A percentile compares a stretch with the other conserved stretches of the same genome.
Conservation (phyloP, 1,140 invertebrate species). For the Wiebesia pumilae region DNA sequence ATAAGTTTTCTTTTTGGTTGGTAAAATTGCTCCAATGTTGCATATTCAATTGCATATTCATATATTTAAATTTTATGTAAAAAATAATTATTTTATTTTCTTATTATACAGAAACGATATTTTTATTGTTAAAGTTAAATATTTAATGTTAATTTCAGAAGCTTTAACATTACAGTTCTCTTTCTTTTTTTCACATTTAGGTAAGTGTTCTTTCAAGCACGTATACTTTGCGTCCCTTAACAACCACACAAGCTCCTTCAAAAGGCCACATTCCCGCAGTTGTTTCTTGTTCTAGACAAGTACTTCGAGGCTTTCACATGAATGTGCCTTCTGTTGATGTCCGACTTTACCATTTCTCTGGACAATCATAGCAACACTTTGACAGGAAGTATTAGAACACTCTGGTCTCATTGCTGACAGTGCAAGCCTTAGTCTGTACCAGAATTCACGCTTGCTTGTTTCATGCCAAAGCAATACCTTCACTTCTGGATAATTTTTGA, state of each 20-base stretch:
- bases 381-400: constrained; percentile 61
- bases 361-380: constrained; percentile 71
- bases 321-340: constrained; percentile 66
- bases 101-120: too few relatives aligned
- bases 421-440: constrained; percentile 68
- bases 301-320: constrained; percentile 71
- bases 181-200: too few relatives aligned
- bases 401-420: constrained; percentile 67
- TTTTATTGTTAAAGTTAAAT: too few relatives aligned
- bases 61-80: too few relatives aligned
- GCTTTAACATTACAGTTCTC: too few relatives aligned
- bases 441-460: constrained; percentile 65
- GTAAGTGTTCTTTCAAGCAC: too few relatives aligned
- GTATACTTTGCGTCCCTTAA: background rate
- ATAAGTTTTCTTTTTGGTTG: too few relatives aligned
- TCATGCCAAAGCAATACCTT: constrained; percentile 67
- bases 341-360: constrained; percentile 59
- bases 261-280: background rate
- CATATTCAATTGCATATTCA: too few relatives aligned
- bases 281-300: constrained; percentile 63
- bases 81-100: too few relatives aligned
- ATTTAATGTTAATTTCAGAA: too few relatives aligned
- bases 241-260: background rate
- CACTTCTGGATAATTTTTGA: constrained; percentile 32
- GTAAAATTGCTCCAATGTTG: too few relatives aligned